These are phyloP conservation scores for Acrossocheilus fasciatus DNA, from an alignment of 2,797 vertebrate genomes.

Conservation along the genomic window DNA sequence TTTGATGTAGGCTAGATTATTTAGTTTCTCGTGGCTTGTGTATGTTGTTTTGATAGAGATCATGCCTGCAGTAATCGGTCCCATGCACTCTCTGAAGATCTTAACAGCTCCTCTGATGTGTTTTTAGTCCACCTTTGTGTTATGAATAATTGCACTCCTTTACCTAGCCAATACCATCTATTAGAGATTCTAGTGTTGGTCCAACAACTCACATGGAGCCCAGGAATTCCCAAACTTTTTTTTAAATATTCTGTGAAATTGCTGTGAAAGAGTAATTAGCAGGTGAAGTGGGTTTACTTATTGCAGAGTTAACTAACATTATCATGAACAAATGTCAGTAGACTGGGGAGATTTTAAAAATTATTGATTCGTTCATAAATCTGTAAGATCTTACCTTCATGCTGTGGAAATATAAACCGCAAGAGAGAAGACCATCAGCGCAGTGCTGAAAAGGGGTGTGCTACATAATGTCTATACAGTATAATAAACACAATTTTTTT, in stretches of 20 bases:
- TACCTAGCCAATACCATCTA: neutral
- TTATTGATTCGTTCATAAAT: too few species aligned
- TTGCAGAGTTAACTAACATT: neutral
- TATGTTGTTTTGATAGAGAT: constrained; percentile 48
- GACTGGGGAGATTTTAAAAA: too few species aligned
- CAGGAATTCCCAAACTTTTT: neutral
- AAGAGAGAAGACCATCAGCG: too few species aligned
- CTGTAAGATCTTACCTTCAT: too few species aligned
- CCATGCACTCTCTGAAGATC: constrained; percentile 32
- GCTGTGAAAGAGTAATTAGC: neutral
- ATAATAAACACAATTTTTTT: too few species aligned
- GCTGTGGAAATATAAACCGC: too few species aligned
- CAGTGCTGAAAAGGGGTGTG: too few species aligned
- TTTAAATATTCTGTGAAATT: neutral
- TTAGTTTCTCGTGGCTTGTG: constrained; percentile 40
- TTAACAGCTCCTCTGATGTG: constrained; percentile 22
- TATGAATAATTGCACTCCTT: neutral
- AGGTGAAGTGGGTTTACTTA: neutral
- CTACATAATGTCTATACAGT: too few species aligned
- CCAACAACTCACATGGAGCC: neutral
- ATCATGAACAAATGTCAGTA: too few species aligned
- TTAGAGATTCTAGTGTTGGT: neutral
- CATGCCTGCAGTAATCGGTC: constrained; percentile 39
- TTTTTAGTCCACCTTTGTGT: neutral
- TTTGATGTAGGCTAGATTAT: constrained; percentile 8